Percentiles rank a stretch among this genome's conserved stretches.
phyloP scores from a whole-genome alignment of 2,113 vertebrate genomes.

The Orthonyx spaldingii region DNA sequence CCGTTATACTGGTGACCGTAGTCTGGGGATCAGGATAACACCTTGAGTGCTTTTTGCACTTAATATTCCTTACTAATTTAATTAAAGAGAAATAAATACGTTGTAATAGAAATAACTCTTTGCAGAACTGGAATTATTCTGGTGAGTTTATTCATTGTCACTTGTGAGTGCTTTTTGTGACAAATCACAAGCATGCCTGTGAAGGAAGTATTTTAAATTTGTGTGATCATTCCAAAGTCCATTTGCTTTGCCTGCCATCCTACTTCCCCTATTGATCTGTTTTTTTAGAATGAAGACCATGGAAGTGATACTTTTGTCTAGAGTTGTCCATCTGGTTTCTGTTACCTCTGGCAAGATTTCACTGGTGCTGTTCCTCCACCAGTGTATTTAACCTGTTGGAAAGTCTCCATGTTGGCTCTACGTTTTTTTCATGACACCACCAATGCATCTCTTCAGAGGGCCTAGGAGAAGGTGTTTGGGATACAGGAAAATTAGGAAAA shows the following conservation, averaged over 20 bases:
- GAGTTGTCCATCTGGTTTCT: background rate
- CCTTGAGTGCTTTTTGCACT: background rate
- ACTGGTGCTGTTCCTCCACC: background rate
- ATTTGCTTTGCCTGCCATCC: background rate
- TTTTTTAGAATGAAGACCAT: background rate
- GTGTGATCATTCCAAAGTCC: background rate
- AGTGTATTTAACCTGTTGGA: background rate
- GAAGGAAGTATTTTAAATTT: background rate
- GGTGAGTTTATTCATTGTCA: background rate
- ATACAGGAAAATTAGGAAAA: background rate
- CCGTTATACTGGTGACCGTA: background rate
- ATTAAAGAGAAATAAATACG: background rate
- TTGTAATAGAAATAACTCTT: background rate
- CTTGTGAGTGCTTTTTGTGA: background rate
- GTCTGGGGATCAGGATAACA: background rate
- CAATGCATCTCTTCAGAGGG: background rate
- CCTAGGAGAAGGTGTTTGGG: background rate
- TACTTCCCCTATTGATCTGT: background rate
- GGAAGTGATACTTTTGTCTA: background rate
- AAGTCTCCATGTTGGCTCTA: background rate
- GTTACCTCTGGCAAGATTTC: background rate
- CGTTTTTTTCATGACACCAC: background rate
- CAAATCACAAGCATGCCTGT: background rate
- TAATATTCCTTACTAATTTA: background rate
- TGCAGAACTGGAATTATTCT: background rate